Evolutionary conservation across 2,797 vertebrate genomes (phyloP).

Genomic region (Sphenopsis melanotis): DNA sequence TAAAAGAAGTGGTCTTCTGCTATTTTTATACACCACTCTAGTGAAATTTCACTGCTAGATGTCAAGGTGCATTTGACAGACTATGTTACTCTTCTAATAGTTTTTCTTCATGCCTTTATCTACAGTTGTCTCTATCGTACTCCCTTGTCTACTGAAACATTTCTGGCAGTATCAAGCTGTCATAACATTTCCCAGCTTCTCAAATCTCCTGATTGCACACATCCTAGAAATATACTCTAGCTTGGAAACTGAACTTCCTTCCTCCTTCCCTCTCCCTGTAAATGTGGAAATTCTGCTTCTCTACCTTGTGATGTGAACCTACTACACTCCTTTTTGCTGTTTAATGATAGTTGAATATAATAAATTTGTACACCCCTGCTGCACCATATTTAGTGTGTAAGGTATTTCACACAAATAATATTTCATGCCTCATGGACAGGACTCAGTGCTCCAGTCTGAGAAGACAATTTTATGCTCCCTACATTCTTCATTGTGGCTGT

Average conservation of each 20-base stretch:
- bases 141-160: not conserved
- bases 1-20: constrained; percentile 6
- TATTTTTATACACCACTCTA: not conserved
- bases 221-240: not conserved
- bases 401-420: not conserved
- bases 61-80: constrained; percentile 16
- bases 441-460: not conserved
- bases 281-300: not conserved
- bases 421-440: not conserved
- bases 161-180: not conserved
- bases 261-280: not conserved
- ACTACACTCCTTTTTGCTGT: not conserved
- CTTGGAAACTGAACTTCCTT: not conserved
- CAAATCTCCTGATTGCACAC: not conserved
- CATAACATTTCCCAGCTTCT: not conserved
- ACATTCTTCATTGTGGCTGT: not conserved
- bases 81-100: not conserved
- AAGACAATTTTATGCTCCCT: not conserved
- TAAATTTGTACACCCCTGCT: not conserved
- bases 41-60: constrained; percentile 7
- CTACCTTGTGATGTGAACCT: not conserved
- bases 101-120: constrained; percentile 6
- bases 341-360: not conserved
- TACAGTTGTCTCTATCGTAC: not conserved
- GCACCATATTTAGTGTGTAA: not conserved